Evolutionary conservation across 2,113 vertebrate genomes (phyloP).

Genomic region (Gallinago undulata): DNA sequence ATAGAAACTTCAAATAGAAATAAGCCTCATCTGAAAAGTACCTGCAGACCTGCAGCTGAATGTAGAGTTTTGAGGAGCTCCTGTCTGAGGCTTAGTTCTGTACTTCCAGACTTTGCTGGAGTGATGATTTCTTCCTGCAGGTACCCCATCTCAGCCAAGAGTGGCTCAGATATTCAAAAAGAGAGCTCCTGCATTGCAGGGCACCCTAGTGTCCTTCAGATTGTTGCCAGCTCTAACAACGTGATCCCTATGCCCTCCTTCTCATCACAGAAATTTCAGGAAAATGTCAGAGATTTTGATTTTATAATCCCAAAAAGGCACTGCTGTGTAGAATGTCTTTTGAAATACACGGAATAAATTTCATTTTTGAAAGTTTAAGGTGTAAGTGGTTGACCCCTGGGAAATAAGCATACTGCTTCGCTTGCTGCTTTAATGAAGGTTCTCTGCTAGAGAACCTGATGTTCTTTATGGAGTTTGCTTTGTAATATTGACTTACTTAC

Average conservation of each 20-base stretch:
- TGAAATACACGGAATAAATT: not conserved
- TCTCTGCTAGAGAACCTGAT: not conserved
- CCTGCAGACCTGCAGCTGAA: not conserved
- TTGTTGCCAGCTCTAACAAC: not conserved
- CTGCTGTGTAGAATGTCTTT: not conserved
- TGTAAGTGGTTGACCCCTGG: not conserved
- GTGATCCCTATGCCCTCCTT: not conserved
- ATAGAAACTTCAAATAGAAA: not conserved
- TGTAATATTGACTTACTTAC: conserved; percentile 27
- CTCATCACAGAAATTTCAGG: not conserved
- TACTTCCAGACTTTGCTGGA: not conserved
- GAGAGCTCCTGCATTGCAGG: not conserved
- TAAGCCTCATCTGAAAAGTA: not conserved
- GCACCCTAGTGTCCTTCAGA: not conserved
- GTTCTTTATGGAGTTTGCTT: conserved; percentile 39
- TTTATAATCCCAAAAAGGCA: not conserved
- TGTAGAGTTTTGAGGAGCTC: not conserved
- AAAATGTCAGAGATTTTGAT: conserved; percentile 25
- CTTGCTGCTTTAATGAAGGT: conserved; percentile 45
- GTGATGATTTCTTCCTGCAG: not conserved
- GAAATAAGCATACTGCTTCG: not conserved
- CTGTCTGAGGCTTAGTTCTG: not conserved
- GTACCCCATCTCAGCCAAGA: not conserved
- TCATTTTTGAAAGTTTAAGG: conserved; percentile 24
- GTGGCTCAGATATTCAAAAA: not conserved